Conservation (phyloP, 1,140 invertebrate species). For the Ceratosolen fusciceps region DNA sequence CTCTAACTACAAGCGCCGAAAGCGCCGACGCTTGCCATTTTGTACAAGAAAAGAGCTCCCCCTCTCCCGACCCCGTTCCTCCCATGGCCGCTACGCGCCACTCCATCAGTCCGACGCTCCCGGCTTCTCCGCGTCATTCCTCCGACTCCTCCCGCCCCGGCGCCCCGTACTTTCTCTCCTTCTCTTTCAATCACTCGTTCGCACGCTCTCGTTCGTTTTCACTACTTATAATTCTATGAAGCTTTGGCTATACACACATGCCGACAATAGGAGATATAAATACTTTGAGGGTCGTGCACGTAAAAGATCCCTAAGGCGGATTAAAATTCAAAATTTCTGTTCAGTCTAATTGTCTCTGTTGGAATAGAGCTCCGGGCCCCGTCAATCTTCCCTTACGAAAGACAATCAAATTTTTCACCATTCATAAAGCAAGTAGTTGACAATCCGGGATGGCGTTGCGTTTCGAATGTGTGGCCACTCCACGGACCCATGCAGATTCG, state of each 20-base stretch:
- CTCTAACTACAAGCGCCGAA: conserved; percentile 43
- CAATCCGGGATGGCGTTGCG: background rate
- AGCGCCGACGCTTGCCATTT: conserved; percentile 27
- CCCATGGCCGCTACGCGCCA: background rate
- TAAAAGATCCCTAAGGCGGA: background rate
- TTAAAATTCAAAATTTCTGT: background rate
- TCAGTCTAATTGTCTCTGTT: background rate
- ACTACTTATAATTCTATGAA: background rate
- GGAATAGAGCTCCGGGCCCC: too few relatives aligned
- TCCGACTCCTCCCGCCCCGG: background rate
- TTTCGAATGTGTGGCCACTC: background rate
- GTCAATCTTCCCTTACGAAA: background rate
- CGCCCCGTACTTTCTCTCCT: background rate
- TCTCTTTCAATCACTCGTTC: background rate
- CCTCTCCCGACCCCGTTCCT: background rate
- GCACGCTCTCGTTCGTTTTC: conserved; percentile 16
- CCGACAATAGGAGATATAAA: background rate
- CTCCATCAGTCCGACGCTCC: background rate
- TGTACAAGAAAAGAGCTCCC: background rate
- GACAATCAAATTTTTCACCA: background rate
- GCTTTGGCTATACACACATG: background rate
- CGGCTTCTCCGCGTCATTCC: conserved; percentile 4
- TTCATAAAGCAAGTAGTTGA: background rate
- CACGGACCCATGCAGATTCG: background rate
- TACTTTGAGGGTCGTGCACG: background rate